Evolutionary conservation across 1,140 invertebrate species (phyloP).

Genomic region (Helicorthomorpha holstii): DNA sequence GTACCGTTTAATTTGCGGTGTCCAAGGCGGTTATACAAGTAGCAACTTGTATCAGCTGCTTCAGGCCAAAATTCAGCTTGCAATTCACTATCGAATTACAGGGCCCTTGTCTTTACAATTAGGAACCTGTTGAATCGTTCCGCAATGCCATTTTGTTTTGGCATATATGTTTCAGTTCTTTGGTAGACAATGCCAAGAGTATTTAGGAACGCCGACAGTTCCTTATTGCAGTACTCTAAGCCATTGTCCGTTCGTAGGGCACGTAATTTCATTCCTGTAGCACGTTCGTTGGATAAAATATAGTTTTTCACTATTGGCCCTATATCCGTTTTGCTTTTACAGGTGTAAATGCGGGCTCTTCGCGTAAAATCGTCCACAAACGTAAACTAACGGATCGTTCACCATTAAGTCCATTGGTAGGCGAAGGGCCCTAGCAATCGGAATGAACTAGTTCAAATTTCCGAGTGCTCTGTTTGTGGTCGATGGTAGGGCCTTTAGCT

Average conservation of each 20-base stretch:
- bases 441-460: background rate
- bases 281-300: background rate
- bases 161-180: constrained; percentile 4
- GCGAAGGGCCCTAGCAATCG: background rate
- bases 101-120: constrained; percentile 9
- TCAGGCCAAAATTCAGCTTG: constrained; percentile 12
- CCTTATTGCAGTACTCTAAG: constrained; percentile 5
- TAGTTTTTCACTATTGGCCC: background rate
- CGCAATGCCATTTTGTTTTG: constrained; percentile 5
- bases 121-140: constrained; percentile 6
- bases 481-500: background rate
- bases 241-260: constrained; percentile 7
- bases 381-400: background rate
- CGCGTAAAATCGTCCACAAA: background rate
- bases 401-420: background rate
- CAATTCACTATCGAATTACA: constrained; percentile 23
- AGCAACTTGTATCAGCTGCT: background rate
- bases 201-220: background rate
- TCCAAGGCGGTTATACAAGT: background rate
- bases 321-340: background rate
- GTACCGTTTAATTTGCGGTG: background rate
- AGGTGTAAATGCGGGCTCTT: background rate
- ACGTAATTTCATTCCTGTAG: constrained; percentile 1
- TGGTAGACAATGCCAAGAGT: constrained; percentile 3
- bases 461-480: background rate